phyloP scores from a whole-genome alignment of 2,888 invertebrate genomes.

The Apodemia mormo region DNA sequence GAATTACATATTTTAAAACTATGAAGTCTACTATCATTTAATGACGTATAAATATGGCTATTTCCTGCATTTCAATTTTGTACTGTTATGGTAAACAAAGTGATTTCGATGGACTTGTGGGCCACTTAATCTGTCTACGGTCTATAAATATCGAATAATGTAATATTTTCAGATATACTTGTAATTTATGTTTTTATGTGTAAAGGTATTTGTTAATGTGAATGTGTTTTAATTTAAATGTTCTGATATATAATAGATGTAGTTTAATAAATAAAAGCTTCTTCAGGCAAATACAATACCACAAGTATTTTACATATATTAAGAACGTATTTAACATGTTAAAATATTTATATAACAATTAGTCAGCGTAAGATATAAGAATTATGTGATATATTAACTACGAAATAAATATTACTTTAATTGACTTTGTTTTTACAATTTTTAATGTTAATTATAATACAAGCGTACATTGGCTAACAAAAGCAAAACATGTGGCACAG shows the following conservation, averaged over 20 bases:
- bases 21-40: neutral
- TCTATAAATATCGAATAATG: constrained; percentile 3
- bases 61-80: neutral
- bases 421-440: constrained; percentile 31
- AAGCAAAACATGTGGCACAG: constrained; percentile 21
- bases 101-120: neutral
- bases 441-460: constrained; percentile 22
- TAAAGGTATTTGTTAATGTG: constrained; percentile 19
- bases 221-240: constrained; percentile 12
- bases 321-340: constrained; percentile 29
- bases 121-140: neutral
- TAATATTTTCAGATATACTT: constrained; percentile 3
- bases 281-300: constrained; percentile 14
- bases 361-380: constrained; percentile 62
- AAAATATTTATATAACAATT: constrained; percentile 39
- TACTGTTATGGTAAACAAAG: neutral
- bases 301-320: constrained; percentile 17
- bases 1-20: neutral
- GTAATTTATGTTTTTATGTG: constrained; percentile 21
- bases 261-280: constrained; percentile 12
- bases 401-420: constrained; percentile 55
- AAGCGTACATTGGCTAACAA: constrained; percentile 19
- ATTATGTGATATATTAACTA: constrained; percentile 72
- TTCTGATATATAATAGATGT: constrained; percentile 7
- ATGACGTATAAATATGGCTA: neutral